These are phyloP conservation scores for Petrocephalus microphthalmus DNA, from an alignment of 2,113 vertebrate genomes.

Conservation along the genomic window DNA sequence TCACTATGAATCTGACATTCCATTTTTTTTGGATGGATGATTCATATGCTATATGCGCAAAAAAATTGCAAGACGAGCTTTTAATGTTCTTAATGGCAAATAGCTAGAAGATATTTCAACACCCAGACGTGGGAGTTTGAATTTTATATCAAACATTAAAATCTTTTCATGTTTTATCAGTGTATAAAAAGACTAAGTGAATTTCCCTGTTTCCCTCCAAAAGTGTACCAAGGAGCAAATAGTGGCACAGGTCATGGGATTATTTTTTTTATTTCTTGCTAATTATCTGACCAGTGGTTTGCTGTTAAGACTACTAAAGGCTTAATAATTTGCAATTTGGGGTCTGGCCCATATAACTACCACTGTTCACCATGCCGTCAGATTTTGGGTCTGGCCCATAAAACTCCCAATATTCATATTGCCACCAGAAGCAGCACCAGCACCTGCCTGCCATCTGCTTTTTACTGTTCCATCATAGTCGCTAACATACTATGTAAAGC, in stretches of 20 bases:
- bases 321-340: too few relatives aligned
- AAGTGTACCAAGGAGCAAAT: too few relatives aligned
- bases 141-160: background rate
- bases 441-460: background rate
- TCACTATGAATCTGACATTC: background rate
- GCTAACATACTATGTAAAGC: background rate
- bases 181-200: too few relatives aligned
- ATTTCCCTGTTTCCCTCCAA: too few relatives aligned
- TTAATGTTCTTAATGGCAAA: background rate
- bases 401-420: background rate
- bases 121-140: background rate
- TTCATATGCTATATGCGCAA: background rate
- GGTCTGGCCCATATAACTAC: too few relatives aligned
- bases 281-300: too few relatives aligned
- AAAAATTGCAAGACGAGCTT: background rate
- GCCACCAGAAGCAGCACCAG: background rate
- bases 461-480: background rate
- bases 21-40: background rate
- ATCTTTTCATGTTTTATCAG: too few relatives aligned
- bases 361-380: too few relatives aligned
- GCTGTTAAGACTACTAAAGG: too few relatives aligned
- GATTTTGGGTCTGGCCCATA: background rate
- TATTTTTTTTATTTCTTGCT: too few relatives aligned
- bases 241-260: too few relatives aligned
- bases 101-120: background rate